Base-by-base conservation (phyloP, 2,888 invertebrate genomes). In the Cryptocephalus primarius region DNA sequence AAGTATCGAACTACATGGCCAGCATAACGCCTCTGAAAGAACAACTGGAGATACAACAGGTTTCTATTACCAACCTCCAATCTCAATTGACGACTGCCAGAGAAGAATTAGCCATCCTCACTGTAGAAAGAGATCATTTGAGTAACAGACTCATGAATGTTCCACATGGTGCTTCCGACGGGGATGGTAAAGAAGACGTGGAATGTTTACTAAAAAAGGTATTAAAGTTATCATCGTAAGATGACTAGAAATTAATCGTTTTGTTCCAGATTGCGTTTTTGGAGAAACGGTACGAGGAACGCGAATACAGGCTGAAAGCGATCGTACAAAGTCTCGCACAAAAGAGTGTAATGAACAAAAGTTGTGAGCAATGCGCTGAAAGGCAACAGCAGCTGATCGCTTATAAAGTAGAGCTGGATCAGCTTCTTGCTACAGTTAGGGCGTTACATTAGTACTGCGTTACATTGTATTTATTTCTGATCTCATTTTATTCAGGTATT, bases 1-100 rank as follows among this genome's bases (percentile, higher is more conserved):
- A 85, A 63, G 65, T 86, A 42, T 73, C 79, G 64, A 78, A 80
- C 49, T 81, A 79, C 71, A 77, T 82, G 57, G 69, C 76, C 63
- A 78, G 78, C 56, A 63, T 79, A 2, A 74, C 74, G 44, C 77
- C 79, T 0, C 62, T 79, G 32, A 72, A 77, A 56, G 77, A 79
- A 52, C 79, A 80, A 57, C 71, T 79, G 34, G 78, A 78, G 59
- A 67, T 77, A 10, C 72, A 79, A 31, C 76, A 77, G 55, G 68
- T 75, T n/a, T 76, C 79, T 0, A 72, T 79, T 6, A 73, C 75
- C 13, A 62, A 65, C 3, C 55, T 72, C 6, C 68, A 70, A 47
- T 56, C 61, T 12, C 71, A 72, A 50, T 55, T 71, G 36, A 59
- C 57, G 11, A 47, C 60, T 4, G 60, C 67, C 44, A 70, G 68